Percentiles rank a stretch among this genome's conserved stretches.
Conservation (phyloP, 2,888 invertebrate genomes). For the Netelia fuscicornis region DNA sequence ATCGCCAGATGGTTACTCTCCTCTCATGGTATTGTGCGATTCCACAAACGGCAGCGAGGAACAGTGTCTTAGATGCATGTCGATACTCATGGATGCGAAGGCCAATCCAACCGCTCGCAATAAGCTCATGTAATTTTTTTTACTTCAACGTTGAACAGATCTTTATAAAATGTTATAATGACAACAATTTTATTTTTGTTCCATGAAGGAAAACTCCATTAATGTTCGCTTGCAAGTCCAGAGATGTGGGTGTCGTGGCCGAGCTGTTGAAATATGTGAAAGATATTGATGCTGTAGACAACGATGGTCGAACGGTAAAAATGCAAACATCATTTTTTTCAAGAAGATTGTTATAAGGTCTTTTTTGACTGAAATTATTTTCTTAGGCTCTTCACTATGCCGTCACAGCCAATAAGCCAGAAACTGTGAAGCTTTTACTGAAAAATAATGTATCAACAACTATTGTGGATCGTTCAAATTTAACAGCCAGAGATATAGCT, state of each 20-base stretch:
- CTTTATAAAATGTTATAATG: background rate
- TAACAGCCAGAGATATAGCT: constrained; percentile 87
- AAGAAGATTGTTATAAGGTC: background rate
- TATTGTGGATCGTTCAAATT: constrained; percentile 86
- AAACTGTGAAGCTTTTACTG: constrained; percentile 86
- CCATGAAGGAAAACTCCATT: constrained; percentile 87
- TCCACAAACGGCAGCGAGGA: constrained; percentile 85
- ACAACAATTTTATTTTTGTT: background rate
- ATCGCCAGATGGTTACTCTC: constrained; percentile 87
- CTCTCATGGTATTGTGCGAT: constrained; percentile 88
- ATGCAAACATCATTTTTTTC: constrained; percentile 16
- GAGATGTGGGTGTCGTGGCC: constrained; percentile 86
- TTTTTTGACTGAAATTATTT: background rate
- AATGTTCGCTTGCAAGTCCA: constrained; percentile 88
- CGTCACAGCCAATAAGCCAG: constrained; percentile 86
- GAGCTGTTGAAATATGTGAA: constrained; percentile 86
- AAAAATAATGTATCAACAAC: constrained; percentile 85
- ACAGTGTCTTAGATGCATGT: constrained; percentile 85
- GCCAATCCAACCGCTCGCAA: constrained; percentile 87
- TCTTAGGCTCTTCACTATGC: constrained; percentile 88
- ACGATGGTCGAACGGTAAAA: constrained; percentile 88
- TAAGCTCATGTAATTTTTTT: constrained; percentile 80
- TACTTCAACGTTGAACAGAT: background rate
- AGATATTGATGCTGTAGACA: constrained; percentile 87
- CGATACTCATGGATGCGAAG: constrained; percentile 86